These are phyloP conservation scores for Panagrolaimus sp. DNA, from an alignment of 1,140 invertebrate genomes.

Conservation along the genomic window DNA sequence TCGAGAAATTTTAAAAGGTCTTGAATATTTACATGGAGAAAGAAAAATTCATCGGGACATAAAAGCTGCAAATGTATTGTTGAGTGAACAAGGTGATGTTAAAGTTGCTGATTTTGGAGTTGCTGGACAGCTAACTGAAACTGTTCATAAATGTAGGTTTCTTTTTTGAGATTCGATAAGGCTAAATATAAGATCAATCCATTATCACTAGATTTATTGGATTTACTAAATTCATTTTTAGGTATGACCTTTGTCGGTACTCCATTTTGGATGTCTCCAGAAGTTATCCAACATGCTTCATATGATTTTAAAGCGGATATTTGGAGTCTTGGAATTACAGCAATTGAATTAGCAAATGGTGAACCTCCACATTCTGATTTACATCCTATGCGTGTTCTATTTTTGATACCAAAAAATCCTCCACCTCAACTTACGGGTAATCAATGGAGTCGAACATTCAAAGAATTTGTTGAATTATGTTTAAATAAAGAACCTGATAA, in stretches of 20 bases:
- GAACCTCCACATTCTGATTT: slow-evolving; percentile 93
- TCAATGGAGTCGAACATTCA: slow-evolving; percentile 90
- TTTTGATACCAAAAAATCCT: slow-evolving; percentile 98
- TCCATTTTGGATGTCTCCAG: slow-evolving; percentile 93
- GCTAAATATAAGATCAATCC: too few relatives aligned
- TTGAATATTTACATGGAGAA: slow-evolving; percentile 96
- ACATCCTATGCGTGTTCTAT: slow-evolving; percentile 98
- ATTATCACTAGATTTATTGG: too few relatives aligned
- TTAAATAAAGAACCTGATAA: slow-evolving; percentile 99
- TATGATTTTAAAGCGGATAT: slow-evolving; percentile 99
- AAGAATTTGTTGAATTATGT: slow-evolving; percentile 97
- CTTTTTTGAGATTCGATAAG: too few relatives aligned
- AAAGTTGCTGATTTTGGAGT: slow-evolving; percentile 88
- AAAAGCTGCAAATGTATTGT: slow-evolving; percentile 94
- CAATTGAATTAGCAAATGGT: slow-evolving; percentile 83
- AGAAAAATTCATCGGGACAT: slow-evolving; percentile 96
- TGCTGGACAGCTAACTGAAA: slow-evolving; percentile 88
- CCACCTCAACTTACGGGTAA: slow-evolving; percentile 87
- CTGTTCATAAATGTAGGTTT: slow-evolving; percentile 79
- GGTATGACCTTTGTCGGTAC: slow-evolving; percentile 96
- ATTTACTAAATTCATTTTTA: too few relatives aligned
- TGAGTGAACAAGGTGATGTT: slow-evolving; percentile 96
- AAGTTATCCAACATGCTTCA: slow-evolving; percentile 93
- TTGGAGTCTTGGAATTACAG: slow-evolving; percentile 97
- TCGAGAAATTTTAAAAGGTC: slow-evolving; percentile 90